Conservation (phyloP, 2,888 invertebrate species). For the Parelbella ahira region DNA sequence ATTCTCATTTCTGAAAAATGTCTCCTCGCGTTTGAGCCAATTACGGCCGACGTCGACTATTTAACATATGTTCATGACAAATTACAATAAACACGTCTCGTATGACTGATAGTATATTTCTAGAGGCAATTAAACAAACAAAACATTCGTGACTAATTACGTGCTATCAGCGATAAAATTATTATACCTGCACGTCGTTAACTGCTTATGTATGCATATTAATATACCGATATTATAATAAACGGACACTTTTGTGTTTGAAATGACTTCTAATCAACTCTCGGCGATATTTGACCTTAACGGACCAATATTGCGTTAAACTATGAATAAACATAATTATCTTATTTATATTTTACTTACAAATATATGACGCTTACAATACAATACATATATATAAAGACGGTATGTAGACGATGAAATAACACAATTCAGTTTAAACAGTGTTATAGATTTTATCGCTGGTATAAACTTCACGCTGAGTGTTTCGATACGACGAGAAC, state of each 20-base stretch:
- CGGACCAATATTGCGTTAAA: conserved; percentile 1
- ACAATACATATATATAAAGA: no score
- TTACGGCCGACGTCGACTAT: conserved; percentile 11
- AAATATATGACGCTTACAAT: no score
- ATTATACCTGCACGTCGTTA: conserved; percentile 19
- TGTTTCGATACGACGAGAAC: conserved; percentile 12
- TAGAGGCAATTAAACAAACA: conserved; percentile 20
- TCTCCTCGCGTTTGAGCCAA: conserved; percentile 31
- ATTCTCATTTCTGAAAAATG: conserved; percentile 46
- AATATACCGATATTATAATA: conserved; percentile 5
- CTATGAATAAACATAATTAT: no score
- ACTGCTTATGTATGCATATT: conserved; percentile 12
- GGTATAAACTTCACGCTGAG: conserved; percentile 12
- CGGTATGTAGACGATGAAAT: no score
- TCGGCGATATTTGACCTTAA: conserved; percentile 20
- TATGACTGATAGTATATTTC: conserved; percentile 20
- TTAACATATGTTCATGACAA: conserved; percentile 24
- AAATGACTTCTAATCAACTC: conserved; percentile 24
- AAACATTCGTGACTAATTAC: conserved; percentile 20
- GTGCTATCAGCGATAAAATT: conserved; percentile 21
- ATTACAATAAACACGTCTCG: conserved; percentile 26
- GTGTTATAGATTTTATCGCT: conserved; percentile 13
- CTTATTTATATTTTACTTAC: no score
- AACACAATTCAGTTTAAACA: no score
- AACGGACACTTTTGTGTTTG: conserved; percentile 17